Base-by-base conservation (phyloP, 1,140 invertebrate species). In the Sitophilus oryzae region DNA sequence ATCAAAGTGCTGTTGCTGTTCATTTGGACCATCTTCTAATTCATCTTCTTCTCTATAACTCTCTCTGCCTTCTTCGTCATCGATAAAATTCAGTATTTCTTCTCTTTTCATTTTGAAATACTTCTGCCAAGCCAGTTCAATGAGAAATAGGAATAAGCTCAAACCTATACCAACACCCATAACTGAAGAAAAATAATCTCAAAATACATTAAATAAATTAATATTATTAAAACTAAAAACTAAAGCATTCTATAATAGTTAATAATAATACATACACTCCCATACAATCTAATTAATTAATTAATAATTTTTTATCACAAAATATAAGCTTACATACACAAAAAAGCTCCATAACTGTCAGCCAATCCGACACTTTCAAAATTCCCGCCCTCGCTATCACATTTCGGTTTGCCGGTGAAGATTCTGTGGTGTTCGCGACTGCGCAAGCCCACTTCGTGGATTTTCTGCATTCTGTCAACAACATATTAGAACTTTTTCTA, bases 371-470 rank as follows among this genome's bases (percentile, higher is more conserved):
- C 58, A 35, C 62, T 66, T 10, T 48, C 60, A 52, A 66, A 66
- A 47, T 60, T 64, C 21, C 60, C 59, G n/a, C 48, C 56, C 22
- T 23, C 43, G n/a, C 37, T 48, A 14, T 60, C 62, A 58, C 81
- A 83, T 40, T 67, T 63, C 2, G 82, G 81, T 55, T 79, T 78
- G 36, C 71, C 75, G 20, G 76, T 76, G 54, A 80, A 82, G 2
- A 81, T 54, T 10, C 73, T 64, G 16, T 58, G 63, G 34, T 76
- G 74, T 36, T 79, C 78, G 8, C 79, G 67, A 21, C 67, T 66
- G 44, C 79, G 76, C 2, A 83, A 52, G 0, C 82, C 81, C 38
- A 73, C 72, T 66, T 84, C 81, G 52, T 73, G 71, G 14, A 83
- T 69, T 49, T 73, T 75, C 58, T 77, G 70, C 49, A 76, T 73